Percentiles rank a stretch among this genome's conserved stretches.
Evolutionary conservation across 2,113 vertebrate species (phyloP).

Genomic region (Tapirus terrestris): DNA sequence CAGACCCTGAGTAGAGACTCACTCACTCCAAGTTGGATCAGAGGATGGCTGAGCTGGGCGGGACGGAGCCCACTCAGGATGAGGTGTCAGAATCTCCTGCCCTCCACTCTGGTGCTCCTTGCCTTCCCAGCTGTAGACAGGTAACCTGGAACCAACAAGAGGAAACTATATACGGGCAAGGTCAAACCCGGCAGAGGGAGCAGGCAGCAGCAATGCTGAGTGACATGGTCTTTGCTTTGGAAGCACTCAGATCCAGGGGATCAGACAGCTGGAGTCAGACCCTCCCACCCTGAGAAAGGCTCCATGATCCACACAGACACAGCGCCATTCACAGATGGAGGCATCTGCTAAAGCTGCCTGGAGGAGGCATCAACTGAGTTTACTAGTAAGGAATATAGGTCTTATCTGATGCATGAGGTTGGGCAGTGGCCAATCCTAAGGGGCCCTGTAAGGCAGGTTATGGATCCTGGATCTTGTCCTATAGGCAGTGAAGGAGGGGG

Average conservation of each 20-base stretch:
- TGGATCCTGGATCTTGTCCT: neutral
- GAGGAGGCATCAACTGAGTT: neutral
- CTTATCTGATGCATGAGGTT: neutral
- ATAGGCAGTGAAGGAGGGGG: neutral
- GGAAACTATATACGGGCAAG: neutral
- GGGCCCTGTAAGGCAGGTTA: neutral
- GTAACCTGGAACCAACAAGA: neutral
- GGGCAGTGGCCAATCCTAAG: neutral
- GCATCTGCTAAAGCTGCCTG: neutral
- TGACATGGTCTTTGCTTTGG: neutral
- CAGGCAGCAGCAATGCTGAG: neutral
- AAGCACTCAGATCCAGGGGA: neutral
- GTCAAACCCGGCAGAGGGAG: neutral
- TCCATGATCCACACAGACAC: neutral
- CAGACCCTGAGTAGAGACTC: neutral
- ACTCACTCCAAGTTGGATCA: neutral
- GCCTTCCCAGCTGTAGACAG: neutral
- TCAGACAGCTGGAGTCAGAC: neutral
- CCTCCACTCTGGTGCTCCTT: accelerated
- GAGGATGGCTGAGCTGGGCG: neutral
- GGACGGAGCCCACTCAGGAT: neutral
- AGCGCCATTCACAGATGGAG: neutral
- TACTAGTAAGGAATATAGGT: neutral
- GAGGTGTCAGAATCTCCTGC: neutral
- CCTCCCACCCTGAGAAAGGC: neutral